Evolutionary conservation across 2,113 vertebrate genomes (phyloP).

Genomic region (Mesocricetus auratus): DNA sequence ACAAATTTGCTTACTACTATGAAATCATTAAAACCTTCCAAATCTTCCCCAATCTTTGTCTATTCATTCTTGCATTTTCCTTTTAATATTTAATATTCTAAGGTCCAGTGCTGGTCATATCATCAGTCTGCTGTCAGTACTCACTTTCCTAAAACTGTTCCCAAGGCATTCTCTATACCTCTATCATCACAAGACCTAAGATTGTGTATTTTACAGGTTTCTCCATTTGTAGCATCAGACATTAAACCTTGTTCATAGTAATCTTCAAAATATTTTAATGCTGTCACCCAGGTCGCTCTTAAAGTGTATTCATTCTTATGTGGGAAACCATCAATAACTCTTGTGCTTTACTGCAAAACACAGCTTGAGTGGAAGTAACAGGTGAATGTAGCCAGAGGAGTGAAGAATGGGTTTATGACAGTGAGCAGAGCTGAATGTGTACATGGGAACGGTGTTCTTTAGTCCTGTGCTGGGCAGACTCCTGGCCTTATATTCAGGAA

Average conservation of each 20-base stretch:
- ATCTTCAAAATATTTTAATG: not conserved
- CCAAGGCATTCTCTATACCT: not conserved
- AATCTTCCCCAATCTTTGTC: not conserved
- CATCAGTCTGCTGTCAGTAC: not conserved
- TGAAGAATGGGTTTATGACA: not conserved
- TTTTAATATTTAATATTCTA: not conserved
- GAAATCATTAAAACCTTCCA: not conserved
- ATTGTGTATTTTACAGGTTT: not conserved
- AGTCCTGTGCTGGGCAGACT: not conserved
- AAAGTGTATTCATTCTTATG: not conserved
- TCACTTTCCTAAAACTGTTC: not conserved
- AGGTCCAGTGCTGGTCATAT: not conserved
- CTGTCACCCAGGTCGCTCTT: not conserved
- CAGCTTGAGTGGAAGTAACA: not conserved
- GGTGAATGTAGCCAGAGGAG: not conserved
- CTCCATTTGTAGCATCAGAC: not conserved
- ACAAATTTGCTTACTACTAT: not conserved
- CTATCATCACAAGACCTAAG: not conserved
- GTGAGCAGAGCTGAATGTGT: not conserved
- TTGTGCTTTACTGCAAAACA: conserved; percentile 12
- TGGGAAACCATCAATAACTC: not conserved
- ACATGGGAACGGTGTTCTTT: not conserved
- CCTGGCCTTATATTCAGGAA: not conserved
- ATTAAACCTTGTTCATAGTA: not conserved
- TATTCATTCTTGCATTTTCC: not conserved